A percentile compares a stretch with the other conserved stretches of the same genome.
Conservation (phyloP, 2,797 vertebrate species). For the Ibycter americanus region DNA sequence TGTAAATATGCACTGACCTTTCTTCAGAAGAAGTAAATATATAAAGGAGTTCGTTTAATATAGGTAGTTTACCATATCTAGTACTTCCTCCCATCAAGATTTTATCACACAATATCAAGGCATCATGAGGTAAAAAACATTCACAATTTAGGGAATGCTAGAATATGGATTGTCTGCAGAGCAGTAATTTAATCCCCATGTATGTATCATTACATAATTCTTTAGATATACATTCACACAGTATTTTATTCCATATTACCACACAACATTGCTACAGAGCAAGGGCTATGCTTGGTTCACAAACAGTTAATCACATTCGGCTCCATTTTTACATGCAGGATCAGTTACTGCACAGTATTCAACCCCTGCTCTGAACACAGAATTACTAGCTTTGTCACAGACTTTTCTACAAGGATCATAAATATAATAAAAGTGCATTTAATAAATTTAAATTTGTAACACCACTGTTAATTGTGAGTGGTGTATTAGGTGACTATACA, state of each 20-base stretch:
- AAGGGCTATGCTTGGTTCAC: neutral
- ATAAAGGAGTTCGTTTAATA: neutral
- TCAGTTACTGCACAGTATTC: neutral
- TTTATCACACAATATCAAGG: neutral
- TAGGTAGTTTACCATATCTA: neutral
- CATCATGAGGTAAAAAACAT: neutral
- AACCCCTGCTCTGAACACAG: neutral
- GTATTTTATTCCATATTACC: neutral
- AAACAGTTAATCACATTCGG: neutral
- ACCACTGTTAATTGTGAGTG: neutral
- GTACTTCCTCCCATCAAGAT: neutral
- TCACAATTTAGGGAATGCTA: neutral
- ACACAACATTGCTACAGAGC: neutral
- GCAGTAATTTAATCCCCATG: neutral
- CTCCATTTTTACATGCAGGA: neutral
- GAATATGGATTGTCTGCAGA: neutral
- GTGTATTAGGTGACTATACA: neutral
- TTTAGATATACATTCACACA: neutral
- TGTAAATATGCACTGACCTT: neutral
- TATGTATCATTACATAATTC: neutral
- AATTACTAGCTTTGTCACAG: neutral
- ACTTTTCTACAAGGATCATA: neutral
- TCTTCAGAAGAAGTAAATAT: neutral
- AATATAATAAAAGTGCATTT: neutral
- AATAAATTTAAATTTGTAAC: neutral